Conservation (phyloP, 2,797 vertebrate species). For the Glyptemys insculpta region DNA sequence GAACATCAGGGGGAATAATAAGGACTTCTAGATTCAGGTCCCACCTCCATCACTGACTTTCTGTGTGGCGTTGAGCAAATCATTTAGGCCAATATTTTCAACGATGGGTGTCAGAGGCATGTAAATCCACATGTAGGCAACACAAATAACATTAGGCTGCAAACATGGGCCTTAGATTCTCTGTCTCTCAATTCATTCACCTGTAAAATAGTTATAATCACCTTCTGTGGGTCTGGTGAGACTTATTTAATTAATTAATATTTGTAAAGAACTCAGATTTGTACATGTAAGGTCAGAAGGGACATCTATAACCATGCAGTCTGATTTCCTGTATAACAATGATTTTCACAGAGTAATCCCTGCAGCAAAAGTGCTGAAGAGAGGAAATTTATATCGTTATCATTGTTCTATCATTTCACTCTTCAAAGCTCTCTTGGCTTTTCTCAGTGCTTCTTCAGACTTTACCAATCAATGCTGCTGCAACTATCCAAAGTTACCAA, state of each 20-base stretch:
- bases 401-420: not conserved
- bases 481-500: not conserved
- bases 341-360: conserved; percentile 31
- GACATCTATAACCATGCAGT: not conserved
- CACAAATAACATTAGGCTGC: not conserved
- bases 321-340: conserved; percentile 1
- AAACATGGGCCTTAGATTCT: not conserved
- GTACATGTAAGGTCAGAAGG: not conserved
- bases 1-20: not conserved
- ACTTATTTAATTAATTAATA: conserved; percentile 13
- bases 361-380: not conserved
- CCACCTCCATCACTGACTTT: not conserved
- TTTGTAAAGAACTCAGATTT: not conserved
- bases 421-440: conserved; percentile 31
- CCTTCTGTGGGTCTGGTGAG: not conserved
- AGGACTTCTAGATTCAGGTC: not conserved
- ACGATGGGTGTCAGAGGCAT: not conserved
- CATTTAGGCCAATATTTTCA: not conserved
- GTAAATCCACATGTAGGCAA: not conserved
- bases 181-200: conserved; percentile 12
- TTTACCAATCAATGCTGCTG: not conserved
- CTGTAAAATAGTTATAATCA: conserved; percentile 16
- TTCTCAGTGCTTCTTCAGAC: not conserved
- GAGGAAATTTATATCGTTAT: not conserved
- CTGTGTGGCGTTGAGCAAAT: not conserved